Evolutionary conservation across 1,140 invertebrate genomes (phyloP).

Genomic region (Drosophila ironensis): DNA sequence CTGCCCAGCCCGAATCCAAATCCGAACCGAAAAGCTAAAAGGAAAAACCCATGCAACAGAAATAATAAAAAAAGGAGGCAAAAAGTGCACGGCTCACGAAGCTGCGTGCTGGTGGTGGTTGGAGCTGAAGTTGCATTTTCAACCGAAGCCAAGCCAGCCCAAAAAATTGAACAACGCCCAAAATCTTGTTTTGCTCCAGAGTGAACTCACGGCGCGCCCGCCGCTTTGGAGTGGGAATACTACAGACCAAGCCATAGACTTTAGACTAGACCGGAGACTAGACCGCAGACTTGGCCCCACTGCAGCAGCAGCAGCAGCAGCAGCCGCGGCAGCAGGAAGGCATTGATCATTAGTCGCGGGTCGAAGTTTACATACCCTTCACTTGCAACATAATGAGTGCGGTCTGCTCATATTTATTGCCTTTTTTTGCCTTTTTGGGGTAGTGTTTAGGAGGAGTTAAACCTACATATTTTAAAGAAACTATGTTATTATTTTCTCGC

Average conservation of each 20-base stretch:
- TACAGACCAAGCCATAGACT: not conserved
- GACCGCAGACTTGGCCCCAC: conserved; percentile 19
- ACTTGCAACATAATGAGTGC: conserved; percentile 6
- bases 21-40: conserved; percentile 2
- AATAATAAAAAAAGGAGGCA: conserved; percentile 17
- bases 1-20: conserved; percentile 13
- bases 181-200: conserved; percentile 72
- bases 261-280: not conserved
- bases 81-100: conserved; percentile 61
- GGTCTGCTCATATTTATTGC: too few relatives aligned
- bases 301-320: not conserved
- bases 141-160: conserved; percentile 46
- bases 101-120: conserved; percentile 61
- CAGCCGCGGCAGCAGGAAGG: too few relatives aligned
- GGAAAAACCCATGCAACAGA: too few relatives aligned
- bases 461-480: not conserved
- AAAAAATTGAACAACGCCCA: conserved; percentile 77
- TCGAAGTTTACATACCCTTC: conserved; percentile 40
- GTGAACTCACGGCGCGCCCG: conserved; percentile 64
- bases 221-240: conserved; percentile 23
- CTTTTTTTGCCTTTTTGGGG: too few relatives aligned
- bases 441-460: too few relatives aligned
- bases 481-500: not conserved
- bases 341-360: conserved; percentile 22
- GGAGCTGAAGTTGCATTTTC: conserved; percentile 29